Evolutionary conservation across 2,113 vertebrate species (phyloP).

Genomic region (Gasterosteus nipponicus): DNA sequence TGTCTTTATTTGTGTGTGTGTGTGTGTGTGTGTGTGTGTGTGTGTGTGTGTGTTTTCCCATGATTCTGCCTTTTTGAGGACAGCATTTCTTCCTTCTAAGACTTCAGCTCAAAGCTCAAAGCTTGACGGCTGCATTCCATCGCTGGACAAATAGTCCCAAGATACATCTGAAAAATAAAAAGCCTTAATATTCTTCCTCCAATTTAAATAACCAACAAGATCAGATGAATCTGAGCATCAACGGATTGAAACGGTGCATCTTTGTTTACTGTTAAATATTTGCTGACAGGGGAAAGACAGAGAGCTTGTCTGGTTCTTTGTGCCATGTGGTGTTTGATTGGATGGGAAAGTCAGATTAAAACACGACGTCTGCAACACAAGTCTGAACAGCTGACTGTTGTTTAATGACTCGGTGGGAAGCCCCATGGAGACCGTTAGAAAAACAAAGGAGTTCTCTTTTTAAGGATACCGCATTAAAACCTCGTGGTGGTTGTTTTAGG

Average conservation of each 20-base stretch:
- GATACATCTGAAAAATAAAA: neutral
- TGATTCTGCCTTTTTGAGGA: too few relatives aligned
- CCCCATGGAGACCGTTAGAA: neutral
- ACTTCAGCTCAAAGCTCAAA: neutral
- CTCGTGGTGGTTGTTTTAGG: too few relatives aligned
- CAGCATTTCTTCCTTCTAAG: too few relatives aligned
- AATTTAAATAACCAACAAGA: neutral
- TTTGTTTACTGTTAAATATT: neutral
- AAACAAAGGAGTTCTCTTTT: neutral
- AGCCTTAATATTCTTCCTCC: neutral
- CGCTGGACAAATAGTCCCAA: neutral
- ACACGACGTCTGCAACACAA: neutral
- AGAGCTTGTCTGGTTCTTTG: neutral
- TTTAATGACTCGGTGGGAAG: neutral
- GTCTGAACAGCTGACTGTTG: too few relatives aligned
- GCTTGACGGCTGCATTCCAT: too few relatives aligned
- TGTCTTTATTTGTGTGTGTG: neutral
- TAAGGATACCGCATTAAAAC: neutral
- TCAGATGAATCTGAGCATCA: neutral
- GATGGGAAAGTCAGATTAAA: neutral
- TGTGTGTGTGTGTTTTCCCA: too few relatives aligned
- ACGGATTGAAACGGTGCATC: neutral
- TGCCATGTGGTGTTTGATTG: neutral
- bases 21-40: neutral
- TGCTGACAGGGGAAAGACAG: neutral